These are phyloP conservation scores for Polyommatus iphigenia DNA, from an alignment of 2,888 invertebrate genomes.

Conservation along the genomic window DNA sequence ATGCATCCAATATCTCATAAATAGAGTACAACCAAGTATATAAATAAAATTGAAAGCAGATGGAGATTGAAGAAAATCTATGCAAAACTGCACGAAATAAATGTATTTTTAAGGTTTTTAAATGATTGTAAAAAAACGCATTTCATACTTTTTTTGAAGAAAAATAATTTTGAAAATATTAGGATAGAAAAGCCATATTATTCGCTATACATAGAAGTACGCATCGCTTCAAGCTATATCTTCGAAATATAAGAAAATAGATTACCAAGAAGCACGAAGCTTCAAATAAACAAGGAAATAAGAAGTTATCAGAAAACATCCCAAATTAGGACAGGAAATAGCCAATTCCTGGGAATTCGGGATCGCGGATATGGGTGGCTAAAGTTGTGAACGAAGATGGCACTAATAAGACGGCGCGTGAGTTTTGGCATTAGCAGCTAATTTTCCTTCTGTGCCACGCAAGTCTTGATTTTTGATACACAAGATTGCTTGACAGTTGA, in stretches of 20 bases:
- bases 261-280: conserved; percentile 3
- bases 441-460: neutral
- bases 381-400: neutral
- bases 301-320: conserved; percentile 11
- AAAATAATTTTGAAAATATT: too few relatives aligned
- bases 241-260: neutral
- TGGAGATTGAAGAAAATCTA: too few relatives aligned
- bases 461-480: too few relatives aligned
- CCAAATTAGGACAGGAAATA: conserved; percentile 16
- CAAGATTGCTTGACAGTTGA: too few relatives aligned
- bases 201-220: too few relatives aligned
- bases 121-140: too few relatives aligned
- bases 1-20: conserved; percentile 7
- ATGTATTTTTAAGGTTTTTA: too few relatives aligned
- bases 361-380: neutral
- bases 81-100: too few relatives aligned
- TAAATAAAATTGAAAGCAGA: neutral
- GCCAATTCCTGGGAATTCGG: neutral
- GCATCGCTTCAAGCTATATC: neutral
- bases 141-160: too few relatives aligned
- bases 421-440: neutral
- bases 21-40: neutral
- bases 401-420: neutral
- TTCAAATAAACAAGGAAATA: conserved; percentile 12
- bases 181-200: too few relatives aligned